Base-by-base conservation (phyloP, 2,888 invertebrate genomes). In the Thymelicus lineola region DNA sequence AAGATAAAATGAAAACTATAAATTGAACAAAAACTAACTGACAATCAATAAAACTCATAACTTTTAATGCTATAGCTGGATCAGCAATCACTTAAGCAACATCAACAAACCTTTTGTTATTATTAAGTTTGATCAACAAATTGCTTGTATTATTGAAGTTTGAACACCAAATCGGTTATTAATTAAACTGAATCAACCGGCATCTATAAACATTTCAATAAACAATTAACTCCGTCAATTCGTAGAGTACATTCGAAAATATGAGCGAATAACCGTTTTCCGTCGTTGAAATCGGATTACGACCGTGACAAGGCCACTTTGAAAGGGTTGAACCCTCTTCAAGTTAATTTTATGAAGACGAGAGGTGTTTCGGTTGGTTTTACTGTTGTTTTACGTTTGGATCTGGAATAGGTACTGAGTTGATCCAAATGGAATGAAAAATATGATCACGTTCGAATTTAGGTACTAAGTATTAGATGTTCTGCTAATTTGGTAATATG, bases 311-410 rank as follows among this genome's bases (percentile, higher is more conserved):
- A 55, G 60, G 61, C 67, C 67, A 55, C 67, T 67, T 42, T 15
- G 46, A n/a, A 61, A 61, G 61, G 67, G 60, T 67, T 61, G 45
- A 55, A 67, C 67, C 67, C 67, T 67, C 61, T 67, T 67, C 67
- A 67, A 67, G 61, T 55, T 67, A 67, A 67, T 55, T 55, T 67
- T 67, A 67, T 67, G 67, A 67, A 67, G 61, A 67, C 60, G 67
- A 61, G 60, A 67, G 53, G 60, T 67, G 60, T 67, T 67, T 67
- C 60, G 20, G 64, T 53, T 53, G 50, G 45, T 10, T 46, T 12
- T 58, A 12, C 38, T 20, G 58, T 66, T 66, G 66, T 66, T 66
- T 60, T 48, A 46, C 35, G 20, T 48, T 62, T n/a, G n/a, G 28
- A 62, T 61, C 61, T 61, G 14, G 20, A 15, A 59, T 59, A n/a